Base-by-base conservation (phyloP, 1,140 invertebrate species). In the Brevipalpus yothersi region DNA sequence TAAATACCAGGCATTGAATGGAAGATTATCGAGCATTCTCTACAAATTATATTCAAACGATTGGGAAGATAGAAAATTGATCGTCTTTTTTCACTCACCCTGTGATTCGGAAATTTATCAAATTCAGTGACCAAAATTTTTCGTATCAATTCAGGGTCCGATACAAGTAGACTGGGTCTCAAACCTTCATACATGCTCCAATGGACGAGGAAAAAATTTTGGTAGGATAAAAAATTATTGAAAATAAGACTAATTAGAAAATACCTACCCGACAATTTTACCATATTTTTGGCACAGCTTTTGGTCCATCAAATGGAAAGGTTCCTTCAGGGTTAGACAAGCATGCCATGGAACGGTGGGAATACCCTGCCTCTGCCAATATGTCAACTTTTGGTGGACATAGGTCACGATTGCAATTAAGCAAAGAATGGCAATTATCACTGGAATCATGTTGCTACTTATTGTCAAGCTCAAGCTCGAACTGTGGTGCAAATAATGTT, bases 51-150 rank as follows among this genome's bases (percentile, higher is more conserved):
- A n/a, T n/a, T n/a, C n/a, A 58, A 43, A 58, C 4, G 13, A 17
- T 58, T 40, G 12, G 5, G 41, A n/a, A 41, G 12, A 43, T 3
- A 31, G 31, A 31, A 3, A 41, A 31, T 3, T 31, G 31, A 31
- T 17, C 11, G 8, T 9, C n/a, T n/a, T n/a, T n/a, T n/a, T n/a
- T n/a, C n/a, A 53, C 21, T 54, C 41, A 60, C 59, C 40, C 59
- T 9, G 42, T 57, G 58, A 40, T 58, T 58, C 5, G 31, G 19
- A 17, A 63, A 60, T 2, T 42, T 43, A 15, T 56, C 8, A 53
- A 63, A 63, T 41, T 63, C 62, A 12, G 43, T 55, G 19, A 63
- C 51, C 12, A 63, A n/a, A 31, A 63, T 43, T 21, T 63, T 60
- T 19, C 53, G 41, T 42, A 63, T 39, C 0, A 60, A 23, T 12